Evolutionary conservation across 2,888 invertebrate species (phyloP), one percentile per base, ranked within the genome.

Genomic region (Latheticus oryzae): DNA sequence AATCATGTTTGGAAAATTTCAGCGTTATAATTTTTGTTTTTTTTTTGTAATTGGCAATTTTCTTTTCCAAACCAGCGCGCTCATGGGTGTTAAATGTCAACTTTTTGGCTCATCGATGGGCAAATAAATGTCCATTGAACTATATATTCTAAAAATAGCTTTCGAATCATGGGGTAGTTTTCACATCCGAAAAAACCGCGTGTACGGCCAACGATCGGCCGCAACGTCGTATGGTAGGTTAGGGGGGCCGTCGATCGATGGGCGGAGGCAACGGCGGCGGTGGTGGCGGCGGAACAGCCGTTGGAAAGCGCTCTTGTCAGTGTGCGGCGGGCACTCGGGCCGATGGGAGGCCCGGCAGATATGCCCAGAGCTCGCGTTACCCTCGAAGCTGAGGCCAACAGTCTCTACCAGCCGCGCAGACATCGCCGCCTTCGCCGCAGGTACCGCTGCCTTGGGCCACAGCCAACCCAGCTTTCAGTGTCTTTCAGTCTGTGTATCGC

Each of bases 341-440:
- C 69, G 70, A 72, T 72, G 71, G 71, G 71, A 64, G 70, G 70
- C 70, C 71, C 69, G 67, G 69, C 66, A 60, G 69, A 67, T 61
- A 72, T 72, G 72, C 72, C 71, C 61, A 68, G 70, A 71, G 69
- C 72, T 63, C 71, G 72, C 62, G 72, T 67, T 58, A 69, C 67
- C 62, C 65, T 72, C 60, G 72, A 72, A 63, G 68, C 65, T 48
- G 67, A 71, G 62, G 63, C 68, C 66, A 68, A 69, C 64, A 61
- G 67, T 53, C 63, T 69, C 60, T 70, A 70, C 64, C 70, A 69
- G 60, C 71, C 69, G 64, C 70, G 70, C 51, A 66, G 70, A 60
- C 69, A 68, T 50, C 69, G 68, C 30, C 64, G 71, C 59, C 67
- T 61, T 23, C 64, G 68, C 30, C 67, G 71, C 64, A 71, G 68